phyloP scores from a whole-genome alignment of 2,888 invertebrate species.

The Stenolophus ochropezus region DNA sequence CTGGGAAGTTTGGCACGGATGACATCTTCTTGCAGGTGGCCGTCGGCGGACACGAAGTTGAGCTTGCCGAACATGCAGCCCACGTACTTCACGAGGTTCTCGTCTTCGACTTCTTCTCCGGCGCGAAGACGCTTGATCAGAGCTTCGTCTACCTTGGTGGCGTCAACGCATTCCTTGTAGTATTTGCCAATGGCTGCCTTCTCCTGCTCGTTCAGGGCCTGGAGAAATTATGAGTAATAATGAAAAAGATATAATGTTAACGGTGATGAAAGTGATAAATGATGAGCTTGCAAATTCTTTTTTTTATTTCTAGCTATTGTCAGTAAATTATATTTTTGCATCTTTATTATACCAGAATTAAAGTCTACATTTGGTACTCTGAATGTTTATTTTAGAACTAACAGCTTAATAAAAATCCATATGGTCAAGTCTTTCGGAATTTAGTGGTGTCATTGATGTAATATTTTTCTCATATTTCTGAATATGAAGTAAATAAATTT shows the following conservation, averaged over 20 bases:
- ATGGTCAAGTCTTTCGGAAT: too few relatives aligned
- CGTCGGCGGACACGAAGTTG: slow-evolving; percentile 56
- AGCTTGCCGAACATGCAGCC: slow-evolving; percentile 57
- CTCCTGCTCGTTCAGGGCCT: slow-evolving; percentile 53
- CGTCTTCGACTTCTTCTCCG: slow-evolving; percentile 59
- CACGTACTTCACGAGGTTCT: slow-evolving; percentile 58
- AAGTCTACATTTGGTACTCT: too few relatives aligned
- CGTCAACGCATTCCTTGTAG: slow-evolving; percentile 46
- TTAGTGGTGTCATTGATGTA: too few relatives aligned
- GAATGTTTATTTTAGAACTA: too few relatives aligned
- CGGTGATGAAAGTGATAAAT: too few relatives aligned
- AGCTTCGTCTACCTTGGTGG: slow-evolving; percentile 52
- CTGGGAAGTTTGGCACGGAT: slow-evolving; percentile 53
- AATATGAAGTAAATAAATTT: too few relatives aligned
- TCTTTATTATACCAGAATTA: too few relatives aligned
- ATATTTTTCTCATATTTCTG: too few relatives aligned
- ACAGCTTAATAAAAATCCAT: too few relatives aligned
- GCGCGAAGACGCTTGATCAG: slow-evolving; percentile 60
- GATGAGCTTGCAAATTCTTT: too few relatives aligned
- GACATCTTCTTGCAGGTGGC: slow-evolving; percentile 54
- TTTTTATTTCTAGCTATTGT: too few relatives aligned
- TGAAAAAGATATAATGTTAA: not conserved
- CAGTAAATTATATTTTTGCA: too few relatives aligned
- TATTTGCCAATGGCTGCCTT: slow-evolving; percentile 48
- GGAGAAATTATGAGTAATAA: not conserved